Evolutionary conservation across 1,140 invertebrate genomes (phyloP).

Genomic region (Thalassaphorura encarpata): DNA sequence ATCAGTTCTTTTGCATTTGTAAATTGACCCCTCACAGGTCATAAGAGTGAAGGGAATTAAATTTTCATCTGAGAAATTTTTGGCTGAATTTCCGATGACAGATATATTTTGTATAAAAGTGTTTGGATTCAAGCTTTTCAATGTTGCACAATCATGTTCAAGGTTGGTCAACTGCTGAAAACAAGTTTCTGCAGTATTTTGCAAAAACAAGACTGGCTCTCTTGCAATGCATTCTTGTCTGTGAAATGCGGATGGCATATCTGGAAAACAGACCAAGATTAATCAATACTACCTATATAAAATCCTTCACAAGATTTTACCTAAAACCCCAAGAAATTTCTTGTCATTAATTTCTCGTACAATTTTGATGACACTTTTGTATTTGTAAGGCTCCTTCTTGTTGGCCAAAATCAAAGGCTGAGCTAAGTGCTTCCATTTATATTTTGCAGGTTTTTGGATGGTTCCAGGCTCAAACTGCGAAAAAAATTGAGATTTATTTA

Average conservation of each 20-base stretch:
- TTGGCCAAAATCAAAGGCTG: neutral
- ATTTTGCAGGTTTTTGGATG: neutral
- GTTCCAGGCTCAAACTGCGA: neutral
- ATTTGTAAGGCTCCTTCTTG: neutral
- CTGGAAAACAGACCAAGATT: constrained; percentile 4
- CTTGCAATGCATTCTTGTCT: constrained; percentile 7
- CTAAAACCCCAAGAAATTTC: neutral
- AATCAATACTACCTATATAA: no score
- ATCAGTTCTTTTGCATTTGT: neutral
- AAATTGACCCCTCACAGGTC: neutral
- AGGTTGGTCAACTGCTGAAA: neutral
- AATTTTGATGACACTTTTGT: neutral
- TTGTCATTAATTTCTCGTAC: neutral
- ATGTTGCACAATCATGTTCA: neutral
- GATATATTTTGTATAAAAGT: constrained; percentile 1
- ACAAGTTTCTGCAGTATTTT: constrained; percentile 3
- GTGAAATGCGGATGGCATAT: constrained; percentile 17
- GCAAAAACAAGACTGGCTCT: constrained; percentile 19
- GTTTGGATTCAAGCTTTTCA: constrained; percentile 9
- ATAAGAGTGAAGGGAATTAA: neutral
- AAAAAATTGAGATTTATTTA: no score
- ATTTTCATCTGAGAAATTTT: neutral
- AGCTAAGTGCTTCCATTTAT: no score
- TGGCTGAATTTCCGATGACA: constrained; percentile 8
- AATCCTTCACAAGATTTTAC: neutral